Evolutionary conservation across 2,113 vertebrate genomes (phyloP).

Genomic region (Engraulis encrasicolus): DNA sequence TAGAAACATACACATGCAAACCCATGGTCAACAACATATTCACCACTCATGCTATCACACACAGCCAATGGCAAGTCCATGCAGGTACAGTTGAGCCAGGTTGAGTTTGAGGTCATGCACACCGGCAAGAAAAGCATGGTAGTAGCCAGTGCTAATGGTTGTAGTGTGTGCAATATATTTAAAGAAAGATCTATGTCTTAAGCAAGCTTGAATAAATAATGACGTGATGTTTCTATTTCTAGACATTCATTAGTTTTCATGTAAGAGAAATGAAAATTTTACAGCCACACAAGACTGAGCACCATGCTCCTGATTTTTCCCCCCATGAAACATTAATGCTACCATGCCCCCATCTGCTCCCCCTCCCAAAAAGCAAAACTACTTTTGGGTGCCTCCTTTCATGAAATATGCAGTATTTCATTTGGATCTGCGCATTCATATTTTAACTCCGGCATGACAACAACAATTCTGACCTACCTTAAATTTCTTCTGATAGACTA

Average conservation of each 20-base stretch:
- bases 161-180: no score
- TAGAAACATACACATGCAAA: not conserved
- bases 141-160: not conserved
- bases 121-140: not conserved
- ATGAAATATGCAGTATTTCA: conserved; percentile 47
- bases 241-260: no score
- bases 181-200: no score
- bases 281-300: no score
- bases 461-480: conserved; percentile 82
- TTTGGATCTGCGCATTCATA: conserved; percentile 42
- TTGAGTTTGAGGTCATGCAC: not conserved
- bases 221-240: no score
- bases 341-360: not conserved
- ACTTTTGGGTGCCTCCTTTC: not conserved
- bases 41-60: not conserved
- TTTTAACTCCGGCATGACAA: conserved; percentile 42
- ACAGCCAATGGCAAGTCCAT: not conserved
- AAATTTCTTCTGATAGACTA: conserved; percentile 99
- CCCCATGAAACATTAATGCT: not conserved
- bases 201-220: no score
- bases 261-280: no score
- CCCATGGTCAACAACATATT: not conserved
- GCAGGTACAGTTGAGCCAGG: not conserved
- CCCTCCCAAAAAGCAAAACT: not conserved
- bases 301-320: not conserved